Evolutionary conservation across 1,140 invertebrate genomes (phyloP).

Genomic region (Scylla paramamosain): DNA sequence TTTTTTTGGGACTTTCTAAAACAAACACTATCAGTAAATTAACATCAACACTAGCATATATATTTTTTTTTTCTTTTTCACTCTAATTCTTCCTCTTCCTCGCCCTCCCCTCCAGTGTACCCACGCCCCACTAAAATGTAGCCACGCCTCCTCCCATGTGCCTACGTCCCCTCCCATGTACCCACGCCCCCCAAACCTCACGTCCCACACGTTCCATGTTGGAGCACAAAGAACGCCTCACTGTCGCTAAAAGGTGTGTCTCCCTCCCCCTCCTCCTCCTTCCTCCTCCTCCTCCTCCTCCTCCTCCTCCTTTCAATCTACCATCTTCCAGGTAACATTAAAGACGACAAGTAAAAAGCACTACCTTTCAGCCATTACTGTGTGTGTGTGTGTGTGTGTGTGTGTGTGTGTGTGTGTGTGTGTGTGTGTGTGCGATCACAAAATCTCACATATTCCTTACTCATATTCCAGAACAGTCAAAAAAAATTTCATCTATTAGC

Average conservation of each 20-base stretch:
- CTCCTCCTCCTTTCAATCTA: background rate
- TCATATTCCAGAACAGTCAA: too few relatives aligned
- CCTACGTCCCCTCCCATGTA: background rate
- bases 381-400: conserved; percentile 8
- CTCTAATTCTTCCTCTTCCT: background rate
- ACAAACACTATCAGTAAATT: too few relatives aligned
- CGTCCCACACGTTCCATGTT: background rate
- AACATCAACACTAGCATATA: too few relatives aligned
- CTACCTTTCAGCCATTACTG: background rate
- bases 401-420: conserved; percentile 16
- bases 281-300: background rate
- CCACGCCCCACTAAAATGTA: background rate
- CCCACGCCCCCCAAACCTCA: background rate
- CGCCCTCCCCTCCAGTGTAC: background rate
- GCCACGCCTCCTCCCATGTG: background rate
- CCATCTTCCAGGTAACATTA: background rate
- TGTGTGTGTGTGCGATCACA: too few relatives aligned
- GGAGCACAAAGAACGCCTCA: background rate
- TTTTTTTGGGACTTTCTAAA: too few relatives aligned
- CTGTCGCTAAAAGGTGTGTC: background rate
- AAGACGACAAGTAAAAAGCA: background rate
- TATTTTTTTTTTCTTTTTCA: too few relatives aligned
- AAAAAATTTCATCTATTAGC: too few relatives aligned
- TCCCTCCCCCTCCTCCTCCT: background rate
- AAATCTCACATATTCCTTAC: too few relatives aligned